A percentile compares a stretch with the other conserved stretches of the same genome.
Conservation (phyloP, 2,113 vertebrate species). For the Sceloporus tristichus region DNA sequence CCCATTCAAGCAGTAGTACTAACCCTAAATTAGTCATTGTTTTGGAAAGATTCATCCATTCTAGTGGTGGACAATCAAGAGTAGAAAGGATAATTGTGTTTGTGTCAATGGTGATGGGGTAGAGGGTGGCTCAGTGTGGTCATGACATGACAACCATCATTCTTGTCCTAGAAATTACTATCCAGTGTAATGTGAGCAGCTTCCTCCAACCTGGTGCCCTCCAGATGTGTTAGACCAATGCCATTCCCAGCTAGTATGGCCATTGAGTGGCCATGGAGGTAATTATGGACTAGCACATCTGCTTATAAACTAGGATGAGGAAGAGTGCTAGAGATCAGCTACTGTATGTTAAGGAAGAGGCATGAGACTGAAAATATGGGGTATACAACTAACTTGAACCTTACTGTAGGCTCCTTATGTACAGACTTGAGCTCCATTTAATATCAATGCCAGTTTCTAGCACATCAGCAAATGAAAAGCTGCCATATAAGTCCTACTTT, state of each 20-base stretch:
- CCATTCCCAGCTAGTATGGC: no score
- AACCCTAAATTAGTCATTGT: slow-evolving; percentile 49
- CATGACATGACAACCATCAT: not conserved
- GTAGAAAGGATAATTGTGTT: not conserved
- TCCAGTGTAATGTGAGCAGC: not conserved
- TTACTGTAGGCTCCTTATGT: not conserved
- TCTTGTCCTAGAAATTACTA: not conserved
- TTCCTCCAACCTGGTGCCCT: not conserved
- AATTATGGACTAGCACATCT: no score
- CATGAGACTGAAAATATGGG: not conserved
- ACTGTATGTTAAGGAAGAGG: not conserved
- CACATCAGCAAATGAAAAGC: not conserved
- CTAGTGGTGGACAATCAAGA: slow-evolving; percentile 31
- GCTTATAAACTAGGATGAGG: no score
- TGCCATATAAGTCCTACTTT: not conserved
- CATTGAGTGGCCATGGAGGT: no score
- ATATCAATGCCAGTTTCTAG: not conserved
- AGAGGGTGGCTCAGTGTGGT: not conserved
- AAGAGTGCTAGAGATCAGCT: not conserved
- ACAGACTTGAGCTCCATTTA: not conserved
- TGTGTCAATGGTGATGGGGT: not conserved
- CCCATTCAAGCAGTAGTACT: slow-evolving; percentile 51
- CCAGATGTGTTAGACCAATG: not conserved
- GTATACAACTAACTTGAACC: not conserved
- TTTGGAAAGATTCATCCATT: slow-evolving; percentile 54